phyloP scores from a whole-genome alignment of 2,797 vertebrate species.

The Heliangelus exortis region DNA sequence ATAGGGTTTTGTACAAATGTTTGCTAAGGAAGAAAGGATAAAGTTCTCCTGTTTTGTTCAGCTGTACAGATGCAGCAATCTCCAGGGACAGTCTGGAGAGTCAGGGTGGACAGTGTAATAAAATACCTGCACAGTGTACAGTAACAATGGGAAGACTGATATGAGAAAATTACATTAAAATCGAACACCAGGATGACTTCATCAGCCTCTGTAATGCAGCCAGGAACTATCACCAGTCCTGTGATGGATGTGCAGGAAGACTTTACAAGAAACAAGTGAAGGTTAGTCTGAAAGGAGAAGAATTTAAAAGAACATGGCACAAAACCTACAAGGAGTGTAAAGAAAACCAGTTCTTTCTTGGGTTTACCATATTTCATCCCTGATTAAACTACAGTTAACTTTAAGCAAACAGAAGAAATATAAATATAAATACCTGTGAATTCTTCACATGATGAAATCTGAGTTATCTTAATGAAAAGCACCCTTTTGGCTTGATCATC shows the following conservation, averaged over 20 bases:
- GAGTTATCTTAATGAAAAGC: neutral
- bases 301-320: neutral
- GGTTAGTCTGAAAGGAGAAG: neutral
- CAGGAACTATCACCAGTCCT: neutral
- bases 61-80: neutral
- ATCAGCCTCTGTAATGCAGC: neutral
- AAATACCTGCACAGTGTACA: neutral
- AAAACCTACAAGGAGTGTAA: neutral
- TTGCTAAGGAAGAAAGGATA: neutral
- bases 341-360: neutral
- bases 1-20: neutral
- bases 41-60: neutral
- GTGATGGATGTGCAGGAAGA: neutral
- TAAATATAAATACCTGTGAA: neutral
- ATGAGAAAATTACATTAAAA: neutral
- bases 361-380: neutral
- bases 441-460: rapidly evolving
- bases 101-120: neutral
- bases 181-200: neutral
- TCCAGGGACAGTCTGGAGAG: neutral
- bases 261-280: neutral
- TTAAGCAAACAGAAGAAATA: neutral
- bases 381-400: neutral
- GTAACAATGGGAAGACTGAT: neutral
- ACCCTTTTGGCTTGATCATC: neutral